These are phyloP conservation scores for Hydrolagus affinis DNA, from an alignment of 2,113 vertebrate genomes.

Conservation along the genomic window DNA sequence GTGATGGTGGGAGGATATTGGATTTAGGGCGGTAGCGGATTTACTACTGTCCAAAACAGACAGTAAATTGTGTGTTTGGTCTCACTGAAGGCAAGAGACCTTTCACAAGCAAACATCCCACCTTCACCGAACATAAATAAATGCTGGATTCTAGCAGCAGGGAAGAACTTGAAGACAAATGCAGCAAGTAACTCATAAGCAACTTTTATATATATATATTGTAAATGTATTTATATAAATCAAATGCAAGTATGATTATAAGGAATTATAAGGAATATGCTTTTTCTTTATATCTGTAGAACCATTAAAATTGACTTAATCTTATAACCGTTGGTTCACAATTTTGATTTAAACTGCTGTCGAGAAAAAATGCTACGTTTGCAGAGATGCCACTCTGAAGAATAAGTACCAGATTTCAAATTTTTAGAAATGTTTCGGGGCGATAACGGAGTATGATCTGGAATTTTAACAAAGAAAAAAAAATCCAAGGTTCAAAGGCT, in stretches of 20 bases:
- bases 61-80: too few species aligned
- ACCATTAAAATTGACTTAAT: slow-evolving; percentile 1
- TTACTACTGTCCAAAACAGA: not conserved
- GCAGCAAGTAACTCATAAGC: not conserved
- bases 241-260: not conserved
- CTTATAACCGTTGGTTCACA: not conserved
- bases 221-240: too few species aligned
- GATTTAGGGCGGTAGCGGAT: not conserved
- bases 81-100: not conserved
- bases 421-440: not conserved
- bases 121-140: too few species aligned
- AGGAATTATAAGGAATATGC: not conserved
- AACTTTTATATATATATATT: too few species aligned
- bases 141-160: not conserved
- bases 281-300: not conserved
- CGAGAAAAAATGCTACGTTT: not conserved
- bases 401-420: slow-evolving; percentile 16
- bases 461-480: slow-evolving; percentile 1
- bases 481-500: not conserved
- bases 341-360: slow-evolving; percentile 4
- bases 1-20: not conserved
- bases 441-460: not conserved
- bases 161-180: not conserved
- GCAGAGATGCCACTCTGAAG: not conserved
- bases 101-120: not conserved